Conservation (phyloP, 2,797 vertebrate species). For the Decapterus maruadsi region DNA sequence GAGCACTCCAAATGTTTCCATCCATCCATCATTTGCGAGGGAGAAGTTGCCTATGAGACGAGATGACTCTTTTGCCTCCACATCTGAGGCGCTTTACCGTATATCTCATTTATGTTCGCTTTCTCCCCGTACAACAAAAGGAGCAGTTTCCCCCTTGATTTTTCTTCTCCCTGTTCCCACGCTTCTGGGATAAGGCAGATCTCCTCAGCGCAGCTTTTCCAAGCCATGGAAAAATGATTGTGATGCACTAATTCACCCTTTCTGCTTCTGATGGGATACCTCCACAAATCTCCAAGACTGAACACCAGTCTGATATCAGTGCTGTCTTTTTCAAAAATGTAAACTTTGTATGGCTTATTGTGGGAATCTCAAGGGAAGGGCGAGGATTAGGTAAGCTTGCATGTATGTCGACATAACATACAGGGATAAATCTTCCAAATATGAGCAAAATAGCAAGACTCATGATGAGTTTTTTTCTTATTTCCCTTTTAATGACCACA, state of each 20-base stretch:
- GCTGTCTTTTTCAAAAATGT: neutral
- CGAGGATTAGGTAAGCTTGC: neutral
- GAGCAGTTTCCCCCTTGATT: neutral
- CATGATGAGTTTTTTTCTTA: neutral
- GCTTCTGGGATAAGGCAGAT: neutral
- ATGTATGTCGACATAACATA: neutral
- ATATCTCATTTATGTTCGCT: slow-evolving; percentile 14
- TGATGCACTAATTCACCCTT: neutral
- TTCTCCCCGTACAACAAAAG: neutral
- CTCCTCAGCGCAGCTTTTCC: neutral
- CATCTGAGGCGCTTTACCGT: slow-evolving; percentile 20
- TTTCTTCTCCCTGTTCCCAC: neutral
- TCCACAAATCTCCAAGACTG: neutral
- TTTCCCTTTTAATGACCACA: neutral
- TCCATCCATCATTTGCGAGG: slow-evolving; percentile 41
- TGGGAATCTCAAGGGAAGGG: neutral
- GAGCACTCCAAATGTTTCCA: slow-evolving; percentile 18
- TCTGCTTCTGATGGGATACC: neutral
- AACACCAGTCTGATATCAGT: too few species aligned
- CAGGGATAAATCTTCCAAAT: neutral
- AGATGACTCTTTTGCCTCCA: slow-evolving; percentile 25
- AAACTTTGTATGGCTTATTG: neutral
- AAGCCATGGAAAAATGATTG: neutral
- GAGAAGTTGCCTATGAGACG: slow-evolving; percentile 20
- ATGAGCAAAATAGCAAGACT: neutral